These are phyloP conservation scores for Rhinophrynus dorsalis DNA, from an alignment of 2,797 vertebrate species.

Conservation along the genomic window DNA sequence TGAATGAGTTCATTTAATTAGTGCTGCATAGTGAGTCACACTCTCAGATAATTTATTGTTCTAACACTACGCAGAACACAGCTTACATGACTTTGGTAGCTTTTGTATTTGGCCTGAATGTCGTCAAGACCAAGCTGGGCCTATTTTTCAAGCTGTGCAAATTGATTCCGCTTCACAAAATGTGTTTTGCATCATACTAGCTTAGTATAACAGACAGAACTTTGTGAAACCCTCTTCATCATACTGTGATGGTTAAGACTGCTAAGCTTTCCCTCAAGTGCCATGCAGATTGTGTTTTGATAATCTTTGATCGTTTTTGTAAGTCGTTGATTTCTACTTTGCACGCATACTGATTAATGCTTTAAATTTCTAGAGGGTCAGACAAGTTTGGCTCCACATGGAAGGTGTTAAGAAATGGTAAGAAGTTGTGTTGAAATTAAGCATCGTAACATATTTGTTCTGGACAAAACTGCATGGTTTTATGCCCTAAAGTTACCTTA, in stretches of 20 bases:
- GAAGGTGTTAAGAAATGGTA: no score
- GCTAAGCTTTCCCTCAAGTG: background rate
- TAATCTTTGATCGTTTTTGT: background rate
- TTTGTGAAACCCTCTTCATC: background rate
- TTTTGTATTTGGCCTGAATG: background rate
- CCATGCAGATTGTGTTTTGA: background rate
- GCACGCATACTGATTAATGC: slow-evolving; percentile 1
- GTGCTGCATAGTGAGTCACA: background rate
- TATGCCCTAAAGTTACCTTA: no score
- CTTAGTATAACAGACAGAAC: background rate
- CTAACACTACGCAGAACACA: background rate
- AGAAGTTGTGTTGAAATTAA: no score
- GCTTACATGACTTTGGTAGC: slow-evolving; percentile 1
- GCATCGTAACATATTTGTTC: no score
- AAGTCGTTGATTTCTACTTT: slow-evolving; percentile 23
- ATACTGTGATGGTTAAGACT: background rate
- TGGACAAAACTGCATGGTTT: no score
- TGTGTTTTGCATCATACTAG: background rate
- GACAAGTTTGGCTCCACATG: background rate
- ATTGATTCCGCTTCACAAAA: background rate
- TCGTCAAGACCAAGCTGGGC: slow-evolving; percentile 1
- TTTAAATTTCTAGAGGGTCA: background rate
- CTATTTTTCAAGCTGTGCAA: slow-evolving; percentile 23
- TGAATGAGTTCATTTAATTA: slow-evolving; percentile 12
- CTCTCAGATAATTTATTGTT: slow-evolving; percentile 1